A percentile compares a stretch with the other conserved stretches of the same genome.
These are phyloP conservation scores for Gymnothorax reevesii DNA, from an alignment of 2,797 vertebrate species.

Conservation along the genomic window DNA sequence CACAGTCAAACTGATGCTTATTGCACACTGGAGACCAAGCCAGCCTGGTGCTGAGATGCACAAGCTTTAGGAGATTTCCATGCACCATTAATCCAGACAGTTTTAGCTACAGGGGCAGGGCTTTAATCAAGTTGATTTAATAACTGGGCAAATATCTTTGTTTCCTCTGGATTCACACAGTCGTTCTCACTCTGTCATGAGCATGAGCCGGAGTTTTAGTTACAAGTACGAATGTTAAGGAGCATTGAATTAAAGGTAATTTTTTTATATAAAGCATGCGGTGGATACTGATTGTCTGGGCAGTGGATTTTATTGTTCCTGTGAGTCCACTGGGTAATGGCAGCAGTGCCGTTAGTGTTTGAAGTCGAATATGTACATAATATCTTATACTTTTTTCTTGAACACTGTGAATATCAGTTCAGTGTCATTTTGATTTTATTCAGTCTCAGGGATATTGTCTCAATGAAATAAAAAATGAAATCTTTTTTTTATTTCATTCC, in stretches of 20 bases:
- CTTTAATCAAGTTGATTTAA: slow-evolving; percentile 66
- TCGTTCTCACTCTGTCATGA: slow-evolving; percentile 52
- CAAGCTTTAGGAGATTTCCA: slow-evolving; percentile 68
- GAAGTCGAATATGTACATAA: neutral
- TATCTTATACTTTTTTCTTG: neutral
- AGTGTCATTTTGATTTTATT: neutral
- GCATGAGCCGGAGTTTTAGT: slow-evolving; percentile 43
- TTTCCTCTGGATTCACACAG: slow-evolving; percentile 55
- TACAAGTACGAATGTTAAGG: slow-evolving; percentile 30
- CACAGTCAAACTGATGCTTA: slow-evolving; percentile 64
- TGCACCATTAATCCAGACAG: slow-evolving; percentile 74
- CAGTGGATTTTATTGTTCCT: neutral
- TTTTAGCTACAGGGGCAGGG: slow-evolving; percentile 65
- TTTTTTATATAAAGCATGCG: neutral
- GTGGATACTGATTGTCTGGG: neutral
- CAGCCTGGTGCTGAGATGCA: slow-evolving; percentile 64
- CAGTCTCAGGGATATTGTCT: neutral
- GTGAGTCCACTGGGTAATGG: neutral
- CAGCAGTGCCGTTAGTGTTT: neutral
- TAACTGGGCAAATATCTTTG: slow-evolving; percentile 66
- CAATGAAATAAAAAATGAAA: neutral
- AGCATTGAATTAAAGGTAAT: neutral
- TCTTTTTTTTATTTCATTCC: neutral
- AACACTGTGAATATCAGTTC: neutral
- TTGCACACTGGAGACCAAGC: slow-evolving; percentile 60